Base-by-base conservation (phyloP, 2,888 invertebrate genomes). In the Eupelmus urozonus region DNA sequence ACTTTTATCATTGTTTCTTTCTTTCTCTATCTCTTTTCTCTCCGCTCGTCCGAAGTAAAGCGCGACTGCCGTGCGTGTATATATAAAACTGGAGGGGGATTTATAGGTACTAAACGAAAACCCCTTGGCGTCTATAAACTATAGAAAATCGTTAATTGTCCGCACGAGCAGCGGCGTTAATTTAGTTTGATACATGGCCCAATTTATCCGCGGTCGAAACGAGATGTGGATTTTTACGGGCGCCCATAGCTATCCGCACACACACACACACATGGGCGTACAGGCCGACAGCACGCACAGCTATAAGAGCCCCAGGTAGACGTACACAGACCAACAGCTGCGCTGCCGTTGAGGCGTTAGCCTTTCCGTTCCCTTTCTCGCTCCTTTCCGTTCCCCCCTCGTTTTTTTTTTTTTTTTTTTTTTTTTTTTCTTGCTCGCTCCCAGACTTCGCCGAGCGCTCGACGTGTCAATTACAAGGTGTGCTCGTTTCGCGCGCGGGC, bases 101-200 rank as follows among this genome's bases (percentile, higher is more conserved):
- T 87, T 87, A 87, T 85, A 82, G 85, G 83, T 83, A 81, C 83
- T 83, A 84, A 87, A 87, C 85, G 84, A 85, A 83, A 84, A 83
- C 79, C 84, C 82, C 83, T 81, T 79, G 82, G 85, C 84, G 81
- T 85, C 85, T 85, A 85, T 84, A 86, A 86, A 85, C 85, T 85
- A 87, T 84, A 82, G 87, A 86, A 87, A 87, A 87, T 87, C 87
- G 87, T 87, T 87, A 87, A 87, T 87, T 87, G 87, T 86, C 85
- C 84, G 84, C 85, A 80, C 82, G 82, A 84, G 83, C 82, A 76
- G 75, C 67, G 78, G 81, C 84, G 85, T 86, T 87, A 85, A 85
- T 87, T 87, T 87, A 81, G 82, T 84, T 84, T 85, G 84, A 85
- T 83, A 81, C 82, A 86, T 82, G 80, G 81, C 71, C 84, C 85